A percentile compares a stretch with the other conserved stretches of the same genome.
These are phyloP conservation scores for Lagocephalus sceleratus DNA, from an alignment of 2,797 vertebrate species.

Conservation along the genomic window DNA sequence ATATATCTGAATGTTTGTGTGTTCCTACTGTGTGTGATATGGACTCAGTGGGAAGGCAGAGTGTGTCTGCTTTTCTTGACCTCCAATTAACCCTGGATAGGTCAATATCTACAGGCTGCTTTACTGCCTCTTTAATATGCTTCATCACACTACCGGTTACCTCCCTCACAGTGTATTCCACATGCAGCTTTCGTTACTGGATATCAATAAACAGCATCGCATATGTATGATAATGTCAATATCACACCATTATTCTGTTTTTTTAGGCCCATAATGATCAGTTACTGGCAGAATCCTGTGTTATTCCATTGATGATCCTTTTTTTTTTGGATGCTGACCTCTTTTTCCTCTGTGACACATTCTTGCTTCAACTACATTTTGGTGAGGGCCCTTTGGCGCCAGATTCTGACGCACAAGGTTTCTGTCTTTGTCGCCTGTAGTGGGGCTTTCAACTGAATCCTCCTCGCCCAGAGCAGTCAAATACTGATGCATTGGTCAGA, in stretches of 20 bases:
- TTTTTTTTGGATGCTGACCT: too few relatives aligned
- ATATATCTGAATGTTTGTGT: neutral
- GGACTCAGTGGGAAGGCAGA: neutral
- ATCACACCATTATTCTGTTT: neutral
- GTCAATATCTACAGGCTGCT: constrained; percentile 47
- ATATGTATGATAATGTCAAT: constrained; percentile 3
- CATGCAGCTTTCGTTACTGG: constrained; percentile 10
- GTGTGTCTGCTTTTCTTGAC: constrained; percentile 29
- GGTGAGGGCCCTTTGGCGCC: too few relatives aligned
- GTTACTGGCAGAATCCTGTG: too few relatives aligned
- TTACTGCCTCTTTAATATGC: constrained; percentile 24
- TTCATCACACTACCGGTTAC: constrained; percentile 17
- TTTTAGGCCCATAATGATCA: neutral
- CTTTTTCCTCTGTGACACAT: too few relatives aligned
- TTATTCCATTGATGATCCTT: too few relatives aligned
- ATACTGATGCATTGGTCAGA: too few relatives aligned
- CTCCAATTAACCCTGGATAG: constrained; percentile 34
- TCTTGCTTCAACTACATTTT: too few relatives aligned
- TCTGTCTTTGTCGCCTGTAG: too few relatives aligned
- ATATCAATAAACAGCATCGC: constrained; percentile 12
- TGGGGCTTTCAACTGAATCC: too few relatives aligned
- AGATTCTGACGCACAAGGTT: too few relatives aligned
- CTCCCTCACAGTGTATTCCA: constrained; percentile 22
- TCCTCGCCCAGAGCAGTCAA: too few relatives aligned
- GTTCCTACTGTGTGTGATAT: neutral